These are phyloP conservation scores for Biston stratarius DNA, from an alignment of 2,888 invertebrate genomes.

Conservation along the genomic window DNA sequence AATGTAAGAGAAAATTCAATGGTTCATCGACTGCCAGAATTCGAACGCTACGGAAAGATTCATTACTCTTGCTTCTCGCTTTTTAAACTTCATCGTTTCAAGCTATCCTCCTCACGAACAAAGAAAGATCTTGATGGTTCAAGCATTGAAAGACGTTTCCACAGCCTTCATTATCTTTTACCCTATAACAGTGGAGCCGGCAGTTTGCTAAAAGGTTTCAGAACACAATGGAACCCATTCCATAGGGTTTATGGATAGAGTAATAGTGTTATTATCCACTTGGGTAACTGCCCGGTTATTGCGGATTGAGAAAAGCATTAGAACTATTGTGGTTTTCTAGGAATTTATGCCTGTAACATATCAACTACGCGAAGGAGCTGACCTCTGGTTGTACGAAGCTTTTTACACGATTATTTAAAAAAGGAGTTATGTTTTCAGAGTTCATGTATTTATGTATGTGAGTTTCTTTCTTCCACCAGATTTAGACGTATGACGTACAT, in stretches of 20 bases:
- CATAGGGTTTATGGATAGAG: constrained; percentile 43
- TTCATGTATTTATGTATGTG: too few species aligned
- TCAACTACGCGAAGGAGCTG: constrained; percentile 6
- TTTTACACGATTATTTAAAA: not conserved
- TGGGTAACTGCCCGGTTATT: constrained; percentile 32
- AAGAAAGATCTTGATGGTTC: constrained; percentile 22
- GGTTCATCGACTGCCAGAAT: too few species aligned
- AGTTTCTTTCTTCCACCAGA: too few species aligned
- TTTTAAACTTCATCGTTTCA: not conserved
- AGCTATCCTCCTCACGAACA: constrained; percentile 25
- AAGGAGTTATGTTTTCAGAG: too few species aligned
- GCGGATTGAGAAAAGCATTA: constrained; percentile 30
- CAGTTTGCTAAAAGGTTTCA: constrained; percentile 51
- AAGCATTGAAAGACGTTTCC: constrained; percentile 31
- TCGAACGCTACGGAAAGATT: not conserved
- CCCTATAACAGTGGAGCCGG: constrained; percentile 29
- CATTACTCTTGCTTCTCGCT: not conserved
- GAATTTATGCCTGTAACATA: constrained; percentile 14
- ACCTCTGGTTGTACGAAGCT: not conserved
- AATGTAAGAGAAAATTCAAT: too few species aligned
- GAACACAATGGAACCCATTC: constrained; percentile 43
- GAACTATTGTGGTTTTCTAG: constrained; percentile 32
- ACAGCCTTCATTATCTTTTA: constrained; percentile 34
- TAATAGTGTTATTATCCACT: constrained; percentile 50
- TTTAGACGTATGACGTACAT: too few species aligned